Evolutionary conservation across 2,797 vertebrate species (phyloP), one percentile per base, ranked within the genome.

Genomic region (Diplodus puntazzo): DNA sequence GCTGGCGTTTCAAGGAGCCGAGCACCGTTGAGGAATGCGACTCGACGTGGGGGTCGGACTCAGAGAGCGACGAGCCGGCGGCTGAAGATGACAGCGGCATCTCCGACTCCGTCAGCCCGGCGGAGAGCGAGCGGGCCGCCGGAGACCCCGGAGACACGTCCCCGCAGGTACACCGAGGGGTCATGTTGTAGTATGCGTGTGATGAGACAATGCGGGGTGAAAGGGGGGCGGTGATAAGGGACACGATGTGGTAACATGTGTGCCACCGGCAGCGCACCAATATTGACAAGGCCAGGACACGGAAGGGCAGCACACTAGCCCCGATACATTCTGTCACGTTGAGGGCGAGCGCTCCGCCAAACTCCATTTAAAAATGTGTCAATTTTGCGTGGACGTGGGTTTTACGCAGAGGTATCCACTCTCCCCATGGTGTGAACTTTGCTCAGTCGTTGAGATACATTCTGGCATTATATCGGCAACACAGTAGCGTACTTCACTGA

Each of bases 1-100:
- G 94, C 83, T 96, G 94, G 96, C 96, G 96, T 81, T 95, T 96
- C 92, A 97, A 95, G 95, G 98, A 99, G 95, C 98, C 98, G 92
- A 96, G 96, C 94, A 97, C 97, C 75, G 96, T 98, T 88, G 97
- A 97, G 95, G 98, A 98, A 92, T 98, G 97, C 90, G 97, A 98
- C 95, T 99, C 97, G 89, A 98, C 97, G 88, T 98, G 98, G 97
- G 97, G 96, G 77, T 97, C 96, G 49, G 97, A 98, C 95, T 98
- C 97, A 5, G 97, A 98, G 89, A 88, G 94, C 70, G 96, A 96
- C 27, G 91, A 95, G 73, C 89, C 84, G 75, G 88, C 79, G 75
- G 89, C 73, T 3, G 93, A 93, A 4, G 93, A 95, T 59, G 92
- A 94, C 91, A 91, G 89, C 90, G 90, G 93, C 75, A 77, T 86